Percentiles rank a stretch among this genome's conserved stretches.
These are phyloP conservation scores for Plagodis pulveraria DNA, from an alignment of 2,888 invertebrate genomes.

Conservation along the genomic window DNA sequence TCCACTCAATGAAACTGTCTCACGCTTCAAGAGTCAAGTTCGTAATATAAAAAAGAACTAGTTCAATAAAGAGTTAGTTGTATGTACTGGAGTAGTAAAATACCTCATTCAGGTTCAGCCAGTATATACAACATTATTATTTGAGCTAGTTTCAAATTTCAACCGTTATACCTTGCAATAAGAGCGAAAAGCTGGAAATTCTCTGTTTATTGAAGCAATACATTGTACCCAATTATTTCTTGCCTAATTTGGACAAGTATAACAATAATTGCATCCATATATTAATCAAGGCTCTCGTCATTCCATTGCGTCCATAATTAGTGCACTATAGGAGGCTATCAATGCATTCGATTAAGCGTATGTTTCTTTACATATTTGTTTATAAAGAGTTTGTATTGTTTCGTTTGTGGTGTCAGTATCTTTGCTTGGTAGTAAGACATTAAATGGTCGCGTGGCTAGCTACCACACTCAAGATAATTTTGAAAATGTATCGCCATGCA, in stretches of 20 bases:
- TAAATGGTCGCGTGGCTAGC: too few relatives aligned
- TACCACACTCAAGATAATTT: too few relatives aligned
- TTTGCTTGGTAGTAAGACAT: too few relatives aligned
- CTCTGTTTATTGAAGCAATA: conserved; percentile 11
- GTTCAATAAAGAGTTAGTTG: too few relatives aligned
- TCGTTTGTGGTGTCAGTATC: too few relatives aligned
- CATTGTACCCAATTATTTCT: conserved; percentile 10
- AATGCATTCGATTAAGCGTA: not conserved
- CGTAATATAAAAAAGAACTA: conserved; percentile 3
- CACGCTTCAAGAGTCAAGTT: conserved; percentile 21
- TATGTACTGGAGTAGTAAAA: conserved; percentile 9
- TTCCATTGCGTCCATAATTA: conserved; percentile 6
- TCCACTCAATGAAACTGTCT: conserved; percentile 14
- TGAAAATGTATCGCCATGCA: too few relatives aligned
- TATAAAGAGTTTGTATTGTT: too few relatives aligned
- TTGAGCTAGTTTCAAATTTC: conserved; percentile 5
- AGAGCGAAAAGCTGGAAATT: not conserved
- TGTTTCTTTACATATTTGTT: not conserved
- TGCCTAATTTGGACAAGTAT: conserved; percentile 19
- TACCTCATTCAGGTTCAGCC: conserved; percentile 13
- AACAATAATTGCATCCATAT: conserved; percentile 20
- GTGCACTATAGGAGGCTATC: conserved; percentile 1
- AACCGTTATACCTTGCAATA: conserved; percentile 1
- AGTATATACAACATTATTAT: not conserved
- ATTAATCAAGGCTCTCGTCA: conserved; percentile 8